Conservation (phyloP, 2,797 vertebrate genomes). For the Gobionotothen gibberifrons region DNA sequence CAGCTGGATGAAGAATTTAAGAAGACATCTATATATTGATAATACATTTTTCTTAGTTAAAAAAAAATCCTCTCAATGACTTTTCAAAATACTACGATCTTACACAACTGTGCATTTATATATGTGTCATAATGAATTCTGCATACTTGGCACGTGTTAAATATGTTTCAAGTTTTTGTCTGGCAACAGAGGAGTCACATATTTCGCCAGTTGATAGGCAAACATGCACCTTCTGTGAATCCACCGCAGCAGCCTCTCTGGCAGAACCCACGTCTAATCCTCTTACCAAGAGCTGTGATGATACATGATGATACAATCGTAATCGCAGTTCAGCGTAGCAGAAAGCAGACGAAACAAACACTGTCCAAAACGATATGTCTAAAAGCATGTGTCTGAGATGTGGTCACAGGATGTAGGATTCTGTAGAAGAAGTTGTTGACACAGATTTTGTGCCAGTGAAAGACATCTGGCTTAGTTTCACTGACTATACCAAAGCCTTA, state of each 20-base stretch:
- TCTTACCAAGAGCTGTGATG: constrained; percentile 72
- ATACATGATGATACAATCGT: constrained; percentile 73
- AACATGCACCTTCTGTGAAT: constrained; percentile 57
- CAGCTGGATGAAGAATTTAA: not conserved
- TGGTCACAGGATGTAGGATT: constrained; percentile 35
- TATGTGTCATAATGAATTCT: constrained; percentile 14
- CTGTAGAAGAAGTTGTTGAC: constrained; percentile 24
- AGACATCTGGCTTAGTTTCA: constrained; percentile 48
- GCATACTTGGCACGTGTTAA: constrained; percentile 18
- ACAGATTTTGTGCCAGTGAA: constrained; percentile 18
- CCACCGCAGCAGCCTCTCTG: constrained; percentile 66
- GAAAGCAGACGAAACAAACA: constrained; percentile 63
- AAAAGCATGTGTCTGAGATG: constrained; percentile 30
- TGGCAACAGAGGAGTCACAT: constrained; percentile 62
- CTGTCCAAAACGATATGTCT: constrained; percentile 40
- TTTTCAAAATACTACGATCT: not conserved
- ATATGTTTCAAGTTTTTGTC: constrained; percentile 54
- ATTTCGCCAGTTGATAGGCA: constrained; percentile 72
- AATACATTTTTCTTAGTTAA: not conserved
- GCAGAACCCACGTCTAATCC: constrained; percentile 70
- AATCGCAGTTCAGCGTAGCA: constrained; percentile 56
- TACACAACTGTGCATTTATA: constrained; percentile 14
- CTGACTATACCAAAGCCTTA: constrained; percentile 13
- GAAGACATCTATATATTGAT: constrained; percentile 8
- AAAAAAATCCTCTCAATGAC: not conserved